Evolutionary conservation across 2,888 invertebrate species (phyloP).

Genomic region (Cerastis rubricosa): DNA sequence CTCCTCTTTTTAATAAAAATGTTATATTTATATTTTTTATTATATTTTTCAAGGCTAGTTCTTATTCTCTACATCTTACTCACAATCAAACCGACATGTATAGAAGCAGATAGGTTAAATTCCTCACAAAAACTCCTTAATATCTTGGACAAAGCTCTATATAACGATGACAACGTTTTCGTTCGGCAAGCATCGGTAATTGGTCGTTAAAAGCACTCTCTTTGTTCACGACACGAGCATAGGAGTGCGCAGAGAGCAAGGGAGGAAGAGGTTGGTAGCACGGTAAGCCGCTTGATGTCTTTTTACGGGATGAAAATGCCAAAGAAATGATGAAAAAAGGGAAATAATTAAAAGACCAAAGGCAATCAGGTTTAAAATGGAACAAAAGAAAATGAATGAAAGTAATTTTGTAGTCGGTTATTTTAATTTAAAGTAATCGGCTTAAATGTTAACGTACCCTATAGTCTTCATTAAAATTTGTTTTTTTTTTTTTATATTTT

Average conservation of each 20-base stretch:
- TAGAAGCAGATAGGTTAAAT: slow-evolving; percentile 24
- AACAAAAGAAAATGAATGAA: background rate
- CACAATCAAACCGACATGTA: slow-evolving; percentile 2
- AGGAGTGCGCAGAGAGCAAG: slow-evolving; percentile 4
- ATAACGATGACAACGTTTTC: slow-evolving; percentile 49
- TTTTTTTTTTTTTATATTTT: background rate
- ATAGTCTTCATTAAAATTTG: background rate
- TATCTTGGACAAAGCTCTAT: slow-evolving; percentile 33
- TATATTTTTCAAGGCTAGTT: no score
- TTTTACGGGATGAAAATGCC: slow-evolving; percentile 12
- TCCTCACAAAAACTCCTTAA: slow-evolving; percentile 10
- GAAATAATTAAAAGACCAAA: slow-evolving; percentile 14
- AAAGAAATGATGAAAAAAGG: slow-evolving; percentile 25
- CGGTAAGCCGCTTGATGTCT: slow-evolving; percentile 22
- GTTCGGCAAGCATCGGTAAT: slow-evolving; percentile 52
- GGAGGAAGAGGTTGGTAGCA: background rate
- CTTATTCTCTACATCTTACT: no score
- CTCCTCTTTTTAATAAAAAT: no score
- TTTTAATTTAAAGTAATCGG: background rate
- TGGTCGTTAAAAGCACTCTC: slow-evolving; percentile 61
- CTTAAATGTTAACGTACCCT: background rate
- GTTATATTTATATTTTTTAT: no score
- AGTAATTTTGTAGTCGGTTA: background rate
- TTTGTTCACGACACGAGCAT: slow-evolving; percentile 47
- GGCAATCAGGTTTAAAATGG: background rate